Evolutionary conservation across 1,140 invertebrate genomes (phyloP).

Genomic region (Geopemphigus sp.): DNA sequence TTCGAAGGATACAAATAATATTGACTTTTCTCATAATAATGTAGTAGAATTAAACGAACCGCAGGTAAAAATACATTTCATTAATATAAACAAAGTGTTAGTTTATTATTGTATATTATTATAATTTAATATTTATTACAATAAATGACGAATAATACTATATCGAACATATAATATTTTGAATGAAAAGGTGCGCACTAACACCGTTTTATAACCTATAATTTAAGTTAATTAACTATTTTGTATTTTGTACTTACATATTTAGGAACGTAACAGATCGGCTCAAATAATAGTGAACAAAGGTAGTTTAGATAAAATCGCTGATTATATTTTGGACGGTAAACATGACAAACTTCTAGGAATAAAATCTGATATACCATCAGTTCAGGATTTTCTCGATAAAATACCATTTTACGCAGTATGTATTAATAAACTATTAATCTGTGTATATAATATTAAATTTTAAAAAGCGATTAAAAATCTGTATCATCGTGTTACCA

Average conservation of each 20-base stretch:
- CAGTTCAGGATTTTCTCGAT: conserved; percentile 34
- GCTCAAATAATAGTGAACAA: conserved; percentile 28
- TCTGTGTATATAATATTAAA: not conserved
- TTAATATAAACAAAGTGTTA: too few species aligned
- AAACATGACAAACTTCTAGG: conserved; percentile 10
- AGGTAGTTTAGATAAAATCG: conserved; percentile 30
- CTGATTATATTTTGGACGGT: conserved; percentile 36
- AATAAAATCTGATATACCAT: not conserved
- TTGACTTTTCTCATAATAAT: not conserved
- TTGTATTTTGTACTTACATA: not conserved
- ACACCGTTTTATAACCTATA: too few species aligned
- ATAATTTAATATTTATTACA: too few species aligned
- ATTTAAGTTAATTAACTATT: not conserved
- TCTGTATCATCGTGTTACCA: too few species aligned
- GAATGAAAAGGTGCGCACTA: too few species aligned
- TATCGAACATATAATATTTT: too few species aligned
- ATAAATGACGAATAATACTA: too few species aligned
- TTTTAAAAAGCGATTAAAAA: too few species aligned
- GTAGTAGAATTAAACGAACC: not conserved
- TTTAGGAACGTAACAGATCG: conserved; percentile 22
- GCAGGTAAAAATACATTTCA: not conserved
- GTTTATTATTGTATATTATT: not conserved
- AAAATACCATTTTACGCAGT: conserved; percentile 44
- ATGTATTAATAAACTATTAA: not conserved
- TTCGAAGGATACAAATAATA: not conserved